phyloP scores from a whole-genome alignment of 1,140 invertebrate species.

The Lethrus apterus region DNA sequence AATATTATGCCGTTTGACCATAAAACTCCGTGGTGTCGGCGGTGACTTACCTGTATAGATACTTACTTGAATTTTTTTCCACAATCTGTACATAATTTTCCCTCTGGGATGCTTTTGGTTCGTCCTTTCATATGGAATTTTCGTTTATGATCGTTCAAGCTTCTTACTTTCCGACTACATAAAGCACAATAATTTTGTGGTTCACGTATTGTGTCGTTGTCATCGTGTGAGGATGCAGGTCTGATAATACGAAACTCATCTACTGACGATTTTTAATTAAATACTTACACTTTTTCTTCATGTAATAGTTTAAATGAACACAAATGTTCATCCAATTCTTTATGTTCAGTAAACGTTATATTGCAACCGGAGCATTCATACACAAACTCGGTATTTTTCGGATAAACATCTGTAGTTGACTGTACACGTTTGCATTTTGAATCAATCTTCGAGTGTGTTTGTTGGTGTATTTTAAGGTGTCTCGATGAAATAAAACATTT shows the following conservation, averaged over 20 bases:
- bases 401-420: no score
- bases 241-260: not conserved
- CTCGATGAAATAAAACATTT: conserved; percentile 17
- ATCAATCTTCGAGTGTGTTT: conserved; percentile 2
- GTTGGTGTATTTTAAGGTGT: conserved; percentile 14
- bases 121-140: conserved; percentile 6
- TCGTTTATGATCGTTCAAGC: not conserved
- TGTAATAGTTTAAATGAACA: not conserved
- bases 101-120: not conserved
- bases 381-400: not conserved
- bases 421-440: conserved; percentile 7
- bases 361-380: not conserved
- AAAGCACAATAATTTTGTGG: conserved; percentile 13
- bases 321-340: not conserved
- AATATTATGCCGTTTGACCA: no score
- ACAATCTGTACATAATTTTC: conserved; percentile 19
- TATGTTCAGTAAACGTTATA: not conserved
- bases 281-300: not conserved
- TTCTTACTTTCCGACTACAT: conserved; percentile 15
- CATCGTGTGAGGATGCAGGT: not conserved
- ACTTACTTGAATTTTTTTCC: conserved; percentile 23
- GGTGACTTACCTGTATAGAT: not conserved
- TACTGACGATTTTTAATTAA: not conserved
- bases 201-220: no score
- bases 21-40: no score